Conservation (phyloP, 2,888 invertebrate genomes). For the Tuta absoluta region DNA sequence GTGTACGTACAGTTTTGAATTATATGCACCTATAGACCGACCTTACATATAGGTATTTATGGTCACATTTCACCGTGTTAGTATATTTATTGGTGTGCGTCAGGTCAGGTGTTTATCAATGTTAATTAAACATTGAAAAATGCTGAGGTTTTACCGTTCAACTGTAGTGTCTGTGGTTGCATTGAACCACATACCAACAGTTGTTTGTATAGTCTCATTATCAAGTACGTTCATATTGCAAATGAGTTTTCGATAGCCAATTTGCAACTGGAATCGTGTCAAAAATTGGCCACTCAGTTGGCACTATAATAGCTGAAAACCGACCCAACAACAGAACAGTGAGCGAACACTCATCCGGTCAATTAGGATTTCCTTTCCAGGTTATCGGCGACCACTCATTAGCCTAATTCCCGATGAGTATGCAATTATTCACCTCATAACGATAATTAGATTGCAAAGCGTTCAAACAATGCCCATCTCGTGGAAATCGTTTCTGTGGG, state of each 20-base stretch:
- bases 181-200: no score
- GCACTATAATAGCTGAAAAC: background rate
- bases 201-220: no score
- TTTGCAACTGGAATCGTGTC: conserved; percentile 5
- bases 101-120: no score
- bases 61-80: no score
- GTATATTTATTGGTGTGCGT: no score
- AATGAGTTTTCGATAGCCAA: conserved; percentile 12
- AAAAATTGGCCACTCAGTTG: background rate
- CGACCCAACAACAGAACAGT: background rate
- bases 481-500: background rate
- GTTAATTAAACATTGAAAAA: no score
- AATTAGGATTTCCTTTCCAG: conserved; percentile 14
- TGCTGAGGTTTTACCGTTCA: no score
- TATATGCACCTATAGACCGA: no score
- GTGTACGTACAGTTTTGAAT: no score
- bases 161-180: no score
- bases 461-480: background rate
- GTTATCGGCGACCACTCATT: conserved; percentile 10
- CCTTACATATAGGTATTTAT: no score
- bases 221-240: background rate
- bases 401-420: background rate
- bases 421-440: conserved; percentile 21
- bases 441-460: conserved; percentile 11
- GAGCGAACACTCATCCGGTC: background rate